These are phyloP conservation scores for Meteorus colon DNA, from an alignment of 2,888 invertebrate species.

Conservation along the genomic window DNA sequence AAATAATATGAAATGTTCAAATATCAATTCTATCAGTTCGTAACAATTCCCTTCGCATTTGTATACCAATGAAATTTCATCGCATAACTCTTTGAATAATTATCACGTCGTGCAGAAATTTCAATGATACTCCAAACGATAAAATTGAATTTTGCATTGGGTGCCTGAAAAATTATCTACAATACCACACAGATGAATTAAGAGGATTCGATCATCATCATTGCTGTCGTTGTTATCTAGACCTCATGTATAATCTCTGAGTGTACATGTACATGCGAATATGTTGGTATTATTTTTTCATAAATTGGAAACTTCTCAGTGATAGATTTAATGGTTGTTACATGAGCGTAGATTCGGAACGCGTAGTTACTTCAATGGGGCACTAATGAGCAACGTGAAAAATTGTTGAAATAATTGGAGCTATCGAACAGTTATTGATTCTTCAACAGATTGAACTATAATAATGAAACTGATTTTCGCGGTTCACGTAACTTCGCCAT, in stretches of 20 bases:
- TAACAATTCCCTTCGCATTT: too few relatives aligned
- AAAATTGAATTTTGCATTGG: too few relatives aligned
- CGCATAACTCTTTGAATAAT: too few relatives aligned
- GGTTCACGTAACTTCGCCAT: constrained; percentile 67
- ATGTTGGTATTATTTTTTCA: constrained; percentile 29
- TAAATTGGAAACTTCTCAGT: constrained; percentile 32
- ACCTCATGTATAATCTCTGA: background rate
- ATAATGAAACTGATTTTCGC: constrained; percentile 68
- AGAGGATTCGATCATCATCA: background rate
- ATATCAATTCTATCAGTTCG: too few relatives aligned
- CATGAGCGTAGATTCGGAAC: constrained; percentile 23
- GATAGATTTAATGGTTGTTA: constrained; percentile 34
- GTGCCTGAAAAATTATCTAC: constrained; percentile 41
- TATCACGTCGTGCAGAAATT: too few relatives aligned
- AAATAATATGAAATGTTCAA: too few relatives aligned
- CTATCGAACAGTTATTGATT: constrained; percentile 62
- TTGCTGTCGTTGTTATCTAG: background rate
- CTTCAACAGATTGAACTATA: constrained; percentile 61
- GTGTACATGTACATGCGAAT: background rate
- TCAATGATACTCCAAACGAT: too few relatives aligned
- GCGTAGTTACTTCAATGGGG: constrained; percentile 21
- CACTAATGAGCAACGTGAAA: constrained; percentile 41
- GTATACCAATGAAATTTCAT: too few relatives aligned
- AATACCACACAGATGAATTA: background rate
- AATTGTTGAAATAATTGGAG: constrained; percentile 58